phyloP scores from a whole-genome alignment of 1,140 invertebrate species.

The Cotesia typhae region DNA sequence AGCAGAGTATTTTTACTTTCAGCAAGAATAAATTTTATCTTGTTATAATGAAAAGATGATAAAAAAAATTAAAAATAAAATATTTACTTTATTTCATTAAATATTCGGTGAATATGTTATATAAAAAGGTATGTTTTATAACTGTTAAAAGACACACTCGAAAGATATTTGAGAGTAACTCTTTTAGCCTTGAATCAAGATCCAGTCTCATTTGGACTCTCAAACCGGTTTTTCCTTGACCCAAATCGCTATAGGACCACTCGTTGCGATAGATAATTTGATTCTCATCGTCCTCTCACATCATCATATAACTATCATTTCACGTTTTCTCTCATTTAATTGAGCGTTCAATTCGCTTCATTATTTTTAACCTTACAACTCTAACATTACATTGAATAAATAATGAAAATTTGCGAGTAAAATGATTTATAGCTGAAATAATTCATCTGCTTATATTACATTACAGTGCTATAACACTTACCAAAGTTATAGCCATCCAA shows the following conservation, averaged over 20 bases:
- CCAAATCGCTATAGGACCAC: conserved; percentile 41
- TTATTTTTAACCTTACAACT: not conserved
- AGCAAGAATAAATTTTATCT: too few species aligned
- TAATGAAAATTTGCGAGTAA: too few species aligned
- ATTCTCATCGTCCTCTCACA: conserved; percentile 8
- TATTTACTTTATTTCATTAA: too few species aligned
- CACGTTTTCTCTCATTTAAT: conserved; percentile 17
- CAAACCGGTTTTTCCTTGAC: conserved; percentile 51
- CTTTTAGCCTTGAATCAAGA: conserved; percentile 4
- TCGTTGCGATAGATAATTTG: conserved; percentile 23
- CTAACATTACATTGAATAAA: too few species aligned
- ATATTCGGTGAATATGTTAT: too few species aligned
- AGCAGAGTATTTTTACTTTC: too few species aligned
- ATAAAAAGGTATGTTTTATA: not conserved
- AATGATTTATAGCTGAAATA: not conserved
- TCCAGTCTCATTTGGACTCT: conserved; percentile 30
- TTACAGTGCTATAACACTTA: too few species aligned
- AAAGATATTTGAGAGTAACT: conserved; percentile 14
- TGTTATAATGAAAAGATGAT: too few species aligned
- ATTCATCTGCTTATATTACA: too few species aligned
- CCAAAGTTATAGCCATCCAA: too few species aligned
- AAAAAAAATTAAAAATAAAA: too few species aligned
- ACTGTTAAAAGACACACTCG: not conserved
- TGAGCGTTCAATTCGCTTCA: not conserved
- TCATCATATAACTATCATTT: conserved; percentile 38